Percentiles rank a stretch among this genome's conserved stretches.
These are phyloP conservation scores for Plectrocnemia conspersa DNA, from an alignment of 1,140 invertebrate species.

Conservation along the genomic window DNA sequence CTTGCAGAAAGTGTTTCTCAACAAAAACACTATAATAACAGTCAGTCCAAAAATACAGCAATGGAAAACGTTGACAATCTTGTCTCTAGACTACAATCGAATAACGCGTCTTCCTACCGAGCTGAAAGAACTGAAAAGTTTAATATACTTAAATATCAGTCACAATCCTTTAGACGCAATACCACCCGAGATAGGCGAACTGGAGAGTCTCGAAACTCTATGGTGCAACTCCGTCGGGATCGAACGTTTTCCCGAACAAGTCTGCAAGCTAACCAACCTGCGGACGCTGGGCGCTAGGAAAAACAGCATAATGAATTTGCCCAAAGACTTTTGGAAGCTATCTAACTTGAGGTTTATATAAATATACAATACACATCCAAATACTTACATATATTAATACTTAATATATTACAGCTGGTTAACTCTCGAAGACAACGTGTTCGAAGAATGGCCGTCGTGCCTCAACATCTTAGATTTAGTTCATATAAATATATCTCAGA, in stretches of 20 bases:
- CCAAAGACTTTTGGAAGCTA: conserved; percentile 40
- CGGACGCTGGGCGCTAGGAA: conserved; percentile 55
- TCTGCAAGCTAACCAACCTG: conserved; percentile 57
- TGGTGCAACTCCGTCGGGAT: conserved; percentile 55
- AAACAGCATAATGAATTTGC: conserved; percentile 45
- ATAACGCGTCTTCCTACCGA: conserved; percentile 54
- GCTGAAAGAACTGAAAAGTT: conserved; percentile 48
- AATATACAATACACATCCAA: conserved; percentile 40
- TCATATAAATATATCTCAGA: conserved; percentile 12
- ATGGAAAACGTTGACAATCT: conserved; percentile 8
- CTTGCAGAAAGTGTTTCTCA: conserved; percentile 7
- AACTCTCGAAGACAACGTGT: conserved; percentile 13
- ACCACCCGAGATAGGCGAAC: conserved; percentile 57
- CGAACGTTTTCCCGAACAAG: conserved; percentile 53
- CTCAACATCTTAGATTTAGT: conserved; percentile 1
- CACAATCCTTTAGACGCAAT: conserved; percentile 63
- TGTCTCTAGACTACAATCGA: conserved; percentile 52
- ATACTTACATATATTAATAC: neutral
- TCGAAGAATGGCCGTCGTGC: conserved; percentile 11
- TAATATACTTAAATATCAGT: conserved; percentile 68
- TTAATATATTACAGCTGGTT: conserved; percentile 4
- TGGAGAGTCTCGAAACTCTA: conserved; percentile 61
- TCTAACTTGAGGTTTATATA: conserved; percentile 46
- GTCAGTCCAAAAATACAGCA: neutral
- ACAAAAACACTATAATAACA: conserved; percentile 4